phyloP scores from a whole-genome alignment of 1,140 invertebrate species.

The Heliconius nattereri region DNA sequence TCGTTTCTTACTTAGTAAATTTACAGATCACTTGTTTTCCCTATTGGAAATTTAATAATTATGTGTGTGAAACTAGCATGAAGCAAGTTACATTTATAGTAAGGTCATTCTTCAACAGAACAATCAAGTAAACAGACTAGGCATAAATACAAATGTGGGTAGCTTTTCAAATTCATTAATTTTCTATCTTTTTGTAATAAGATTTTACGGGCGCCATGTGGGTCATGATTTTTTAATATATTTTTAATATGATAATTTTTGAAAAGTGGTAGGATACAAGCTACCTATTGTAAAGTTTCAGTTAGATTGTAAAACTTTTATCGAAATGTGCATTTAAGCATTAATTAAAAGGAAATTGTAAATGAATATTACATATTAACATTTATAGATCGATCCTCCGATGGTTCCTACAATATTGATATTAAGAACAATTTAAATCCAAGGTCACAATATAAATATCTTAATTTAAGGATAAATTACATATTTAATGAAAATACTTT shows the following conservation, averaged over 20 bases:
- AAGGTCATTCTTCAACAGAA: neutral
- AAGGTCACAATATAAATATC: neutral
- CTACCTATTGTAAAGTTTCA: neutral
- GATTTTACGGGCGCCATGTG: neutral
- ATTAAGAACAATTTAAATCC: neutral
- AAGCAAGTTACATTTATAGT: neutral
- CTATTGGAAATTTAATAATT: constrained; percentile 11
- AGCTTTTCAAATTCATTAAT: neutral
- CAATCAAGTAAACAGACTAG: neutral
- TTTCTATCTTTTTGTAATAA: neutral
- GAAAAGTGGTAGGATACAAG: no score
- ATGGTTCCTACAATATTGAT: neutral
- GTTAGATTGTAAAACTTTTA: neutral
- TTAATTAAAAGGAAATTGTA: neutral
- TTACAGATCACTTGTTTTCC: neutral
- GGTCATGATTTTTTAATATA: no score
- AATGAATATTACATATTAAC: neutral
- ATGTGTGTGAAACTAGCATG: neutral
- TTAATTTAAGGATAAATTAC: neutral
- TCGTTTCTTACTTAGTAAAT: constrained; percentile 11
- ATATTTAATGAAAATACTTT: neutral
- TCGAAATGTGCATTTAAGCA: neutral
- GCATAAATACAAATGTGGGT: neutral
- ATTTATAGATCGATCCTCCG: neutral
- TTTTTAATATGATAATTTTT: neutral